Evolutionary conservation across 2,113 vertebrate species (phyloP), one percentile per base, ranked within the genome.

Genomic region (Bos indicus): DNA sequence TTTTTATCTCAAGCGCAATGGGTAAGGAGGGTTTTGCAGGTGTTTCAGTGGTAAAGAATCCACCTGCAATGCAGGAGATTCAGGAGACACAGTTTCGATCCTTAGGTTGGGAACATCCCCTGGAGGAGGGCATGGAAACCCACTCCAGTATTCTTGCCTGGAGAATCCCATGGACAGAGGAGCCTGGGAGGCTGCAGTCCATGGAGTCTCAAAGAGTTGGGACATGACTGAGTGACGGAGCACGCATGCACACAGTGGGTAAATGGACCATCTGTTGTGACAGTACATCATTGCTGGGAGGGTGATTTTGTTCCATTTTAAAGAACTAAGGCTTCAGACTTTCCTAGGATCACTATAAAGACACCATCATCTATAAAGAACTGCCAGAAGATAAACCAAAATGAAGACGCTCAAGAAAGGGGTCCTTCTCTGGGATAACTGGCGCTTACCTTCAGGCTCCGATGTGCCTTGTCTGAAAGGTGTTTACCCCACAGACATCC

Each of bases 401-500:
- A 54, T 2, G 52, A 93, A 21, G 33, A 30, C 17, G 1, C 12
- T 7, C 12, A 7, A 40, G 7, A 14, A 5, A 48, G 62, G 0
- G 36, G 40, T 15, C 23, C 19, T 60, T 16, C 9, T 23, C 36
- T 14, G 26, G 4, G 0, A 4, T 30, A 4, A 5, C 30, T 6
- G 19, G 54, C 0, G 3, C 19, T n/a, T 0, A 0, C 51, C 60
- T 1, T 16, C 0, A 1, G 3, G 12, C 23, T 23, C 2, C 0
- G 2, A 6, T 60, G 6, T 0, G 2, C 2, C 0, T 2, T 1
- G 11, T 13, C 57, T 3, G 16, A 4, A 25, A 13, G 33, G 14
- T 2, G 4, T n/a, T 46, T 6, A 0, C 23, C 7, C 40, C 10
- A 0, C 3, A 36, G 77, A n/a, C 1, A 4, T 46, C 74, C 56